phyloP scores from a whole-genome alignment of 2,113 vertebrate species.

The Aramus guarauna region DNA sequence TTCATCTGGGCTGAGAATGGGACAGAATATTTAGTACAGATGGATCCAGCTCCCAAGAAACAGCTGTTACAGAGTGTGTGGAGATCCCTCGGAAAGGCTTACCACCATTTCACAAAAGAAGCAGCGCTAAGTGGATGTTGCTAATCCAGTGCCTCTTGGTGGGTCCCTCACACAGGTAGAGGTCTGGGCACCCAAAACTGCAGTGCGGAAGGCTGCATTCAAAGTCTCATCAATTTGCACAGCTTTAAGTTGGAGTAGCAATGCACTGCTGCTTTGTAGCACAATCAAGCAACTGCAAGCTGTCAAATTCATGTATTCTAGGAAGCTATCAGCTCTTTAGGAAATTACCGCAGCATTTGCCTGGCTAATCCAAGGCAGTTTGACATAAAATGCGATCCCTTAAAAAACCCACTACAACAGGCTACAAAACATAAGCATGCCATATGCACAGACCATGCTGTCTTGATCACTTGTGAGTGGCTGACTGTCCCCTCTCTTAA shows the following conservation, averaged over 20 bases:
- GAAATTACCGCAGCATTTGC: not conserved
- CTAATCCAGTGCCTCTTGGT: not conserved
- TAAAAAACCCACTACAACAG: not conserved
- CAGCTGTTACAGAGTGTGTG: accelerated
- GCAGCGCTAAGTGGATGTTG: not conserved
- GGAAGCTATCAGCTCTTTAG: not conserved
- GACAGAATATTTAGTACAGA: not conserved
- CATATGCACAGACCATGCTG: not conserved
- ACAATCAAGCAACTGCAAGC: not conserved
- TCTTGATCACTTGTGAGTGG: not conserved
- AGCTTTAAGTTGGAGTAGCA: not conserved
- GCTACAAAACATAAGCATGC: not conserved
- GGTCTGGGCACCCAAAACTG: not conserved
- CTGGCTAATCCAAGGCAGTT: not conserved
- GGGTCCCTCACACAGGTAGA: not conserved
- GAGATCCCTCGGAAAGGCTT: not conserved
- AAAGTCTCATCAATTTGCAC: not conserved
- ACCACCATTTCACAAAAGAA: not conserved
- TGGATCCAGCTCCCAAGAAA: not conserved
- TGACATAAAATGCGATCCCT: not conserved
- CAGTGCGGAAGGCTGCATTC: not conserved
- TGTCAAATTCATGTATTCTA: not conserved
- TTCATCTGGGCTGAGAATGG: not conserved
- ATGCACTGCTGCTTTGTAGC: not conserved
- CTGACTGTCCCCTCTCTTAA: not conserved